Percentiles rank a stretch among this genome's conserved stretches.
Evolutionary conservation across 1,140 invertebrate species (phyloP).

Genomic region (Drosophila cardini): DNA sequence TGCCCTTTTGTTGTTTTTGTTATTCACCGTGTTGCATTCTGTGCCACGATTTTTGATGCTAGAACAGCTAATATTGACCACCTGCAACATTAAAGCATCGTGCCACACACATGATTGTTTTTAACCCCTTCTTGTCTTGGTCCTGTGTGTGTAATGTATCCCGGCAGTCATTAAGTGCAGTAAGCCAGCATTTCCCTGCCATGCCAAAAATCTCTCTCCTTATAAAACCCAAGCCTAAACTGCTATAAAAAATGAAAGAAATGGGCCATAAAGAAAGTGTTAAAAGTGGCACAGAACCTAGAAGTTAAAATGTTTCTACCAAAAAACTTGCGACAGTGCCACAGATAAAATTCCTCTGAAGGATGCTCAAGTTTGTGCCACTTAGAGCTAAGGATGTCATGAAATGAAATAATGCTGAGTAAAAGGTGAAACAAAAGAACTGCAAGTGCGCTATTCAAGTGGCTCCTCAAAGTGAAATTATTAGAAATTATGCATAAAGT

Average conservation of each 20-base stretch:
- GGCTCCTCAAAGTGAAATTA: conserved; percentile 37
- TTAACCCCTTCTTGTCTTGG: neutral
- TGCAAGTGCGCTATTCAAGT: conserved; percentile 24
- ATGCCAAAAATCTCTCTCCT: conserved; percentile 63
- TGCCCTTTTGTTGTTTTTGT: conserved; percentile 1
- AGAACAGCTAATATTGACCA: conserved; percentile 35
- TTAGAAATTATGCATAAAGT: conserved; percentile 51
- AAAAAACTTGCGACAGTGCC: conserved; percentile 59
- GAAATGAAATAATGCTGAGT: conserved; percentile 41
- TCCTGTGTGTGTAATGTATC: conserved; percentile 59
- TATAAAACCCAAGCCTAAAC: neutral
- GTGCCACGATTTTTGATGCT: conserved; percentile 29
- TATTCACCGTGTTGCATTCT: conserved; percentile 11
- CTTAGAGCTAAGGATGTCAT: conserved; percentile 21
- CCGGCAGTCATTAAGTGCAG: conserved; percentile 70
- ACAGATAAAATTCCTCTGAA: conserved; percentile 61
- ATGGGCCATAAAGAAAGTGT: conserved; percentile 66
- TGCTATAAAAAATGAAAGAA: conserved; percentile 9
- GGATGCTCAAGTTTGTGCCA: conserved; percentile 25
- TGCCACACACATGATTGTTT: conserved; percentile 7
- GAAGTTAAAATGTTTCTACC: conserved; percentile 55
- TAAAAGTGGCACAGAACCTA: conserved; percentile 73
- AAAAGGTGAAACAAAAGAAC: conserved; percentile 26
- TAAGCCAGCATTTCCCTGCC: conserved; percentile 44
- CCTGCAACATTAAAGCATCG: conserved; percentile 18